Percentiles rank a stretch among this genome's conserved stretches.
Conservation (phyloP, 2,797 vertebrate species). For the Antennarius maculatus region DNA sequence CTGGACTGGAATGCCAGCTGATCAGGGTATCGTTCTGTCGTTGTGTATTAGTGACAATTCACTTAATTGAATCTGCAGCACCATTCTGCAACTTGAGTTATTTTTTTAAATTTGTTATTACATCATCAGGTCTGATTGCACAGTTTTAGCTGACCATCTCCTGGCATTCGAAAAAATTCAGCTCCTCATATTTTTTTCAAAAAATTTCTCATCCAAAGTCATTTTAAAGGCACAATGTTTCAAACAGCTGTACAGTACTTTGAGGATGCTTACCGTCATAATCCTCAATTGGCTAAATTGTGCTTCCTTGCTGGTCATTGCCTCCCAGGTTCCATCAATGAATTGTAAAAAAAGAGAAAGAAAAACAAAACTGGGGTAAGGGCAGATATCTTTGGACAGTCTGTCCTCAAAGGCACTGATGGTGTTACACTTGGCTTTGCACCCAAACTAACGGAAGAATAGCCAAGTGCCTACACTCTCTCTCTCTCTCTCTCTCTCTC, state of each 20-base stretch:
- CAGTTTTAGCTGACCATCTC: background rate
- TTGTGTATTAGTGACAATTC: background rate
- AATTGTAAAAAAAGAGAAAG: conserved; percentile 19
- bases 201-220: background rate
- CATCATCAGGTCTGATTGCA: background rate
- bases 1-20: conserved; percentile 22
- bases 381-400: background rate
- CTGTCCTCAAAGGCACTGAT: background rate
- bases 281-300: conserved; percentile 10
- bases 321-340: conserved; percentile 1
- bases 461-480: no score
- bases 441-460: no score
- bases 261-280: background rate
- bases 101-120: background rate
- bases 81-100: background rate
- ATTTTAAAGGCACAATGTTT: background rate
- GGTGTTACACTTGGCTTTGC: no score
- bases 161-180: background rate
- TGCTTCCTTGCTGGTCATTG: conserved; percentile 3
- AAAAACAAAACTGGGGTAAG: background rate
- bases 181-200: background rate
- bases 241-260: background rate
- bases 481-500: no score
- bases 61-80: conserved; percentile 3
- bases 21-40: background rate